A percentile compares a stretch with the other conserved stretches of the same genome.
Evolutionary conservation across 2,888 invertebrate genomes (phyloP).

Genomic region (Stenichneumon culpator): DNA sequence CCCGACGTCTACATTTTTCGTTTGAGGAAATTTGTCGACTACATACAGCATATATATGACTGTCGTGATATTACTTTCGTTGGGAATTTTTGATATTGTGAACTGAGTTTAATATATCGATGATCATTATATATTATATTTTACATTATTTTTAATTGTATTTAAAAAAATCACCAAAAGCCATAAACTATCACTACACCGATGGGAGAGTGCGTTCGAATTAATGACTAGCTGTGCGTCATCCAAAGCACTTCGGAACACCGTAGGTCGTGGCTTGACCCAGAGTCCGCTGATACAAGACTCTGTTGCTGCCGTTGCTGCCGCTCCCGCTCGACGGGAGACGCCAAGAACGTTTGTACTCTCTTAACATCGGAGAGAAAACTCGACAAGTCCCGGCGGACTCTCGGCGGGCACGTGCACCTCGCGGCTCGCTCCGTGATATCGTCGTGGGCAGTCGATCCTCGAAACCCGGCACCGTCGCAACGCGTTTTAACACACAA

Average conservation of each 20-base stretch:
- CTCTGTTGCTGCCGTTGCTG: neutral
- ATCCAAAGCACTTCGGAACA: conserved; percentile 71
- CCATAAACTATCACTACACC: neutral
- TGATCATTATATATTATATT: too few relatives aligned
- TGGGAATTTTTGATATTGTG: too few relatives aligned
- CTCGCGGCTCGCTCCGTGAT: conserved; percentile 68
- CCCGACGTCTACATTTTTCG: too few relatives aligned
- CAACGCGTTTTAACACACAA: conserved; percentile 17
- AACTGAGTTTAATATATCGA: too few relatives aligned
- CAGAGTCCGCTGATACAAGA: conserved; percentile 73
- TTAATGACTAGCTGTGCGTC: conserved; percentile 31
- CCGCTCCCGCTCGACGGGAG: conserved; percentile 30
- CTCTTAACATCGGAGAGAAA: conserved; percentile 1
- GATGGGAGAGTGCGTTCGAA: conserved; percentile 3
- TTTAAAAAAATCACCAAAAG: conserved; percentile 5
- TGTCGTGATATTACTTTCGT: too few relatives aligned
- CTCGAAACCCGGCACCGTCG: conserved; percentile 76
- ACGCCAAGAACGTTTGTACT: conserved; percentile 6
- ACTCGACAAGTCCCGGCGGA: conserved; percentile 13
- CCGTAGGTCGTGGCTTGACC: conserved; percentile 82
- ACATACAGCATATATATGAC: too few relatives aligned
- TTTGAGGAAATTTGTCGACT: too few relatives aligned
- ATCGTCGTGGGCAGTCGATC: conserved; percentile 78
- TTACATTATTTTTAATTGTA: too few relatives aligned
- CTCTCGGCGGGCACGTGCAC: conserved; percentile 76